Evolutionary conservation across 2,113 vertebrate species (phyloP), one percentile per base, ranked within the genome.

Genomic region (Notarius lentiginosus): DNA sequence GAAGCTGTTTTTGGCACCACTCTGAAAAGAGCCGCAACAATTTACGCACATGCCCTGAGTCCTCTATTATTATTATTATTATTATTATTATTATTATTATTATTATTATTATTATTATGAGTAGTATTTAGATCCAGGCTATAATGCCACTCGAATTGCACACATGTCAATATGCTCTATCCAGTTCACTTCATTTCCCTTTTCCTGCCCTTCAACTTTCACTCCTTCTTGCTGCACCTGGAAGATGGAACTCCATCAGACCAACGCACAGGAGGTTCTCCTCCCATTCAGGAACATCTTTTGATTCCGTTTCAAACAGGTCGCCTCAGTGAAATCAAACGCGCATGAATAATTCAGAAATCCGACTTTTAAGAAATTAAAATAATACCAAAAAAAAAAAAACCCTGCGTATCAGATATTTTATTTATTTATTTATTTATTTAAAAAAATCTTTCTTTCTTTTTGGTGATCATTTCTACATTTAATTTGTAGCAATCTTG

Each of bases 1-100:
- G 41, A 68, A 72, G 79, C 66, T 41, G 18, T 91, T 87, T 41
- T 88, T 73, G 76, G 56, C 56, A 27, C 65, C 63, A 2, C 17
- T n/a, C 7, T 34, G 14, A 20, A 10, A 5, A 6, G 34, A 5
- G 34, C 12, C 20, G 55, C 60, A n/a, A 66, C 81, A 58, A 79
- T 58, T 18, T 10, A 79, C 53, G 53, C 77, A 30, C 10, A 51
- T 1, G 20, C 72, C 14, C 24, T 22, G 41, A 41, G 1, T 20
- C 17, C 0, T 0, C 24, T 12, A 55, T 79, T 27, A 79, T 55
- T 27, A 79, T 79, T 17, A 77, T 77, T 15, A 77, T 77, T 15
- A 76, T 76, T 51, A 76, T 76, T 12, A 76, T 76, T n/a, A 76
- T 76, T 24, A 76, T 76, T 49, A 75, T 75, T 49, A 51, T 24